Percentiles rank a stretch among this genome's conserved stretches.
Evolutionary conservation across 2,888 invertebrate species (phyloP).

Genomic region (Parasteatoda lunata): DNA sequence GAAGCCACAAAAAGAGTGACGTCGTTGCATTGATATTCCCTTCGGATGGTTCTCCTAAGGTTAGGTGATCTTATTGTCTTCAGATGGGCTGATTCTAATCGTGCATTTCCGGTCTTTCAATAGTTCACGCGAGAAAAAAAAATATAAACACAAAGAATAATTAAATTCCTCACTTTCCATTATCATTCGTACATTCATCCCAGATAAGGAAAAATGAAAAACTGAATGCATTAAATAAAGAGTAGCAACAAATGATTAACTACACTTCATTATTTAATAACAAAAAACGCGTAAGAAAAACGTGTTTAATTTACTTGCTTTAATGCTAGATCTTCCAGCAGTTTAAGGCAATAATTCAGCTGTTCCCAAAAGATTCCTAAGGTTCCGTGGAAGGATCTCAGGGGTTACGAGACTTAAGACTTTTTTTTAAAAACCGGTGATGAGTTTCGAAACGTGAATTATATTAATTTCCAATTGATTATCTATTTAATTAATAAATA

Average conservation of each 20-base stretch:
- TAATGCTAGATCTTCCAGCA: too few relatives aligned
- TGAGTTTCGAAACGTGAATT: too few relatives aligned
- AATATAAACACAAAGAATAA: slow-evolving; percentile 30
- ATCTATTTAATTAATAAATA: too few relatives aligned
- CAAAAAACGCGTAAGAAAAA: too few relatives aligned
- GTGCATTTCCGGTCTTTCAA: slow-evolving; percentile 54
- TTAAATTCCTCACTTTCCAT: slow-evolving; percentile 20
- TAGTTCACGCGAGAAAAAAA: slow-evolving; percentile 36
- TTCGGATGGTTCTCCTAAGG: slow-evolving; percentile 22
- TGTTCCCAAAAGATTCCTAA: too few relatives aligned
- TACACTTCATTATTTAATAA: too few relatives aligned
- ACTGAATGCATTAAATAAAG: background rate
- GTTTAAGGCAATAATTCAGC: too few relatives aligned
- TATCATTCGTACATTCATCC: background rate
- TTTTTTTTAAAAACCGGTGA: too few relatives aligned
- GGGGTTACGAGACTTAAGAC: too few relatives aligned
- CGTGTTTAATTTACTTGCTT: too few relatives aligned
- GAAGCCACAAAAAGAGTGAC: slow-evolving; percentile 23
- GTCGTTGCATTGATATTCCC: slow-evolving; percentile 63
- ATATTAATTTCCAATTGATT: too few relatives aligned
- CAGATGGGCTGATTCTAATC: slow-evolving; percentile 34
- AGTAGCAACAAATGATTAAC: background rate
- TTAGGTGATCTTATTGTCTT: slow-evolving; percentile 48
- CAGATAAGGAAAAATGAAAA: background rate
- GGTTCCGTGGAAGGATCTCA: too few relatives aligned